Percentiles rank a stretch among this genome's conserved stretches.
These are phyloP conservation scores for Zaprionus lineosus DNA, from an alignment of 2,888 invertebrate genomes.

Conservation along the genomic window DNA sequence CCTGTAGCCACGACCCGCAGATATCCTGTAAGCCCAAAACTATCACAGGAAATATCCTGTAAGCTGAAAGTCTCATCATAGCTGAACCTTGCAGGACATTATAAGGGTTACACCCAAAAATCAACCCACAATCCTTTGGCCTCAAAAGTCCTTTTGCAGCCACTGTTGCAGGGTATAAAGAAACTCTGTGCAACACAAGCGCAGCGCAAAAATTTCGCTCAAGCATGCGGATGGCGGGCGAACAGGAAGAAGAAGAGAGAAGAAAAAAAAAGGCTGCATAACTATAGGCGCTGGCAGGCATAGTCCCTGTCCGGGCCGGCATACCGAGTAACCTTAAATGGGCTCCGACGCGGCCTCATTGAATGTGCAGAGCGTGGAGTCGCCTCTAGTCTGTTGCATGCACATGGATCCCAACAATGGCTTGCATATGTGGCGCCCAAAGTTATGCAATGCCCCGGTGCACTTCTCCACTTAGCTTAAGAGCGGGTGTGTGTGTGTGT, in stretches of 20 bases:
- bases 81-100: too few relatives aligned
- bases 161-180: slow-evolving; percentile 19
- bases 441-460: slow-evolving; percentile 61
- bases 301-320: slow-evolving; percentile 46
- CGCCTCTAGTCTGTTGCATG: slow-evolving; percentile 60
- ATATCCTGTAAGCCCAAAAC: slow-evolving; percentile 6
- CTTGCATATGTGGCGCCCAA: slow-evolving; percentile 57
- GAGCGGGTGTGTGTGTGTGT: slow-evolving; percentile 11
- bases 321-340: slow-evolving; percentile 60
- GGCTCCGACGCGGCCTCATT: not conserved
- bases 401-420: slow-evolving; percentile 46
- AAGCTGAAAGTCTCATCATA: not conserved
- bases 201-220: slow-evolving; percentile 41
- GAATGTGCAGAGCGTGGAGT: not conserved
- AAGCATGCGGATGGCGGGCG: slow-evolving; percentile 45
- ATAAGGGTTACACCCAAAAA: too few relatives aligned
- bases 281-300: slow-evolving; percentile 59
- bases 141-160: too few relatives aligned
- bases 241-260: not conserved
- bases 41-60: too few relatives aligned
- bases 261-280: slow-evolving; percentile 50
- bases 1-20: not conserved
- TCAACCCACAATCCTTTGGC: too few relatives aligned
- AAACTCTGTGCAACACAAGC: slow-evolving; percentile 22
- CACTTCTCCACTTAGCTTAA: slow-evolving; percentile 19